A percentile compares a stretch with the other conserved stretches of the same genome.
phyloP scores from a whole-genome alignment of 2,797 vertebrate species.

The Mallotus villosus region DNA sequence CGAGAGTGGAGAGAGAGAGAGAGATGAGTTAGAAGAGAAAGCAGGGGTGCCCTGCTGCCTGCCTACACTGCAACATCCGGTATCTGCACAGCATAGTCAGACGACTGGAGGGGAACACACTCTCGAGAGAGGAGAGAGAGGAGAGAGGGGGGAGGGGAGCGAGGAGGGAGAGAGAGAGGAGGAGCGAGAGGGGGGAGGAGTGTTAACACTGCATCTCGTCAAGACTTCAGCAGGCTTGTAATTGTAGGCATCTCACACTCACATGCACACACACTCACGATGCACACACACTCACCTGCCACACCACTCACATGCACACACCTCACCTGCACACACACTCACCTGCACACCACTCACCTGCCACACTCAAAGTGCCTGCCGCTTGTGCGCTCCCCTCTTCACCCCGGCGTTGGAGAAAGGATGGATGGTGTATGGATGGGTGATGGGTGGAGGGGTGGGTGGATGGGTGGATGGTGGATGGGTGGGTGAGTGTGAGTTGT shows the following conservation, averaged over 20 bases:
- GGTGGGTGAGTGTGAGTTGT: constrained; percentile 4
- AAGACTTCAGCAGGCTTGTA: no score
- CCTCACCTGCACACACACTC: background rate
- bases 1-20: no score
- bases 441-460: constrained; percentile 3
- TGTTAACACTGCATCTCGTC: background rate
- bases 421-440: background rate
- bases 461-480: constrained; percentile 9
- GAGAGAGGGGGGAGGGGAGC: background rate
- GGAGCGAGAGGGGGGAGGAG: background rate
- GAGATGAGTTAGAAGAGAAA: no score
- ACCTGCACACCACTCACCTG: background rate
- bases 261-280: background rate
- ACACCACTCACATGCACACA: background rate
- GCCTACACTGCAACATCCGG: no score
- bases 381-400: no score
- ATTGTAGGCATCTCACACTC: background rate
- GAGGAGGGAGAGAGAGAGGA: no score
- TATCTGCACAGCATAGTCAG: no score
- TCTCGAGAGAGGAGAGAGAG: no score
- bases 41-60: no score
- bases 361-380: no score
- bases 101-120: no score
- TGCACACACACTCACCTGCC: background rate
- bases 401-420: no score